phyloP scores from a whole-genome alignment of 2,113 vertebrate genomes.

The Turdus rufiventris region DNA sequence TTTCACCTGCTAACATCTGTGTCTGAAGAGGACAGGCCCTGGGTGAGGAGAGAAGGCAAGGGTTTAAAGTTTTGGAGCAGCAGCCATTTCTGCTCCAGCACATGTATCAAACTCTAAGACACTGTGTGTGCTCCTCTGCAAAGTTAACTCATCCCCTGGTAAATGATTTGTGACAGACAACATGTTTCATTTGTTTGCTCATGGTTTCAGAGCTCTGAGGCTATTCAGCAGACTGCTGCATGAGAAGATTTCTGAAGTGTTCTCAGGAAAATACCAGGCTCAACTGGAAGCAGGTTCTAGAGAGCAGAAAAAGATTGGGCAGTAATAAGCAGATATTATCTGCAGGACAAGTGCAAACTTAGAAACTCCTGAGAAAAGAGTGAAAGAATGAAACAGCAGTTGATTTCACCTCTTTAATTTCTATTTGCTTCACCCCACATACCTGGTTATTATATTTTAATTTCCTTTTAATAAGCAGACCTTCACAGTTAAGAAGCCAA shows the following conservation, averaged over 20 bases:
- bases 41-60: accelerated
- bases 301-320: not conserved
- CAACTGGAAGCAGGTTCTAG: not conserved
- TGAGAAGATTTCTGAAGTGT: not conserved
- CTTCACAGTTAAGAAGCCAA: not conserved
- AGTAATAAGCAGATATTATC: not conserved
- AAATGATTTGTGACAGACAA: not conserved
- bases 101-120: not conserved
- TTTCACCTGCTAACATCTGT: not conserved
- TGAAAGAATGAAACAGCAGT: not conserved
- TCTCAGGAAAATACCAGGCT: not conserved
- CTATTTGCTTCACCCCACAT: not conserved
- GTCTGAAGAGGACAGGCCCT: not conserved
- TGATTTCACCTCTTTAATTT: not conserved
- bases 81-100: not conserved
- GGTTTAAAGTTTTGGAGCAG: not conserved
- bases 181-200: not conserved
- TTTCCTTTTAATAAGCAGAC: not conserved
- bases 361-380: not conserved
- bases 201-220: not conserved
- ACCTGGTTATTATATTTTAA: not conserved
- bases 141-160: not conserved
- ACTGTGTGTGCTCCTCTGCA: not conserved
- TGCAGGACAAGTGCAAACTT: not conserved
- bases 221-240: not conserved